These are phyloP conservation scores for Pseudomugil gertrudae DNA, from an alignment of 2,797 vertebrate genomes.

Conservation along the genomic window DNA sequence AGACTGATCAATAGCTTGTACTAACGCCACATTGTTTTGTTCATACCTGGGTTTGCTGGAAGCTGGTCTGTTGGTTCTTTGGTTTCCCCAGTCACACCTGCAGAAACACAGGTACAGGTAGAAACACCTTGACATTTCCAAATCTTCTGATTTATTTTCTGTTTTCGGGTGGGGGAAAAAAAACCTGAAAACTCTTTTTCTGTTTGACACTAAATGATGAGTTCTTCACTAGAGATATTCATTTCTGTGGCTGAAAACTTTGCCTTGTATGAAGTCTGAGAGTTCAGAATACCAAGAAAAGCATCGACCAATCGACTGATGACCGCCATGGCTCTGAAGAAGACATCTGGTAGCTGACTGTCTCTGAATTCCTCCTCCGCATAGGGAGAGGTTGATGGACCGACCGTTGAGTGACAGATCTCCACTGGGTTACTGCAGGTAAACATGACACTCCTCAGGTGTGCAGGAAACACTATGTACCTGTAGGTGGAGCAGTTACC, in stretches of 20 bases:
- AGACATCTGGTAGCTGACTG: conserved; percentile 90
- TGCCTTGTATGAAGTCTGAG: neutral
- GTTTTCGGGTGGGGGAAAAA: neutral
- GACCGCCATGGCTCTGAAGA: conserved; percentile 92
- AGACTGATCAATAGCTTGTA: no score
- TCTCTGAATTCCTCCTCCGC: conserved; percentile 84
- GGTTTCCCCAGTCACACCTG: conserved; percentile 70
- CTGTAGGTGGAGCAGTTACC: neutral
- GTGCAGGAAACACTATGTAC: no score
- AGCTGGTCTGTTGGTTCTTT: conserved; percentile 42
- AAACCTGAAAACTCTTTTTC: neutral
- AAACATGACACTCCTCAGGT: no score
- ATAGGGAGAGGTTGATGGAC: conserved; percentile 78
- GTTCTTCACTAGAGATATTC: no score
- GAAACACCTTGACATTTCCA: neutral
- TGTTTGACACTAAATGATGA: neutral
- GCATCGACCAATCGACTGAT: conserved; percentile 92
- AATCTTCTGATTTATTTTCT: no score
- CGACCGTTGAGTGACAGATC: conserved; percentile 78
- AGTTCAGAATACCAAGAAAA: conserved; percentile 86
- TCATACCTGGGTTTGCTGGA: conserved; percentile 19
- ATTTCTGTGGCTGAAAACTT: no score
- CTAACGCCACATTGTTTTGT: neutral
- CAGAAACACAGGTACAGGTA: conserved; percentile 17
- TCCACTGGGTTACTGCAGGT: conserved; percentile 88